Percentiles rank a stretch among this genome's conserved stretches.
These are phyloP conservation scores for Lepisosteus oculatus DNA, from an alignment of 2,113 vertebrate species.

Conservation along the genomic window DNA sequence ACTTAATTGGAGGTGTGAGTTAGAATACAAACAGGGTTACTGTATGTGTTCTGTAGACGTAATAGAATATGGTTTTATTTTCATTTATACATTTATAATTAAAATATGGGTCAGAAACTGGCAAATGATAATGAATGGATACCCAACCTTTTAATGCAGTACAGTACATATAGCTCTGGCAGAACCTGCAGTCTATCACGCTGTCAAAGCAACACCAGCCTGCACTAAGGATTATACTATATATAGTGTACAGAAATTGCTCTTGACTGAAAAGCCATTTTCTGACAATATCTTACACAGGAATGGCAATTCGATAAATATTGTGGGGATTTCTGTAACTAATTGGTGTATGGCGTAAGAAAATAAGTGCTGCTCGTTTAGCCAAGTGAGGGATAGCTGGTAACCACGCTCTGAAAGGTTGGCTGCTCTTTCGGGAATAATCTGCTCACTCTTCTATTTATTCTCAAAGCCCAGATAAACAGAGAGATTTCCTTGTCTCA, in stretches of 20 bases:
- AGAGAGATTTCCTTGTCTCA: constrained; percentile 76
- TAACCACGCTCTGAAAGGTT: constrained; percentile 76
- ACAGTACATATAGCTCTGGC: too few relatives aligned
- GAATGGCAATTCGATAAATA: constrained; percentile 55
- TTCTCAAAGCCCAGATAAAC: constrained; percentile 82
- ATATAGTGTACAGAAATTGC: constrained; percentile 41
- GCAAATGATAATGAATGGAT: too few relatives aligned
- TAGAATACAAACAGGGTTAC: too few relatives aligned
- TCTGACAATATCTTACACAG: constrained; percentile 50
- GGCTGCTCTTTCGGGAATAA: constrained; percentile 83
- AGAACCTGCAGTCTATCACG: neutral
- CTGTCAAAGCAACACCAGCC: constrained; percentile 44
- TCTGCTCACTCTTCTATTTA: constrained; percentile 81
- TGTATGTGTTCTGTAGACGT: too few relatives aligned
- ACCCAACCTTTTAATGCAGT: too few relatives aligned
- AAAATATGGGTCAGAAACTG: too few relatives aligned
- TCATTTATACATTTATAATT: too few relatives aligned
- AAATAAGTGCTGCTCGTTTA: constrained; percentile 87
- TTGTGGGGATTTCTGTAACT: constrained; percentile 67
- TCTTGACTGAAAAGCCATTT: constrained; percentile 43
- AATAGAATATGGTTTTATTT: too few relatives aligned
- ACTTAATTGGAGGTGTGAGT: too few relatives aligned
- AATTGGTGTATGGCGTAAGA: constrained; percentile 81
- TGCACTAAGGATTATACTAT: constrained; percentile 19
- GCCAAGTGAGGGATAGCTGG: constrained; percentile 82